Percentiles rank a stretch among this genome's conserved stretches.
Conservation (phyloP, 2,888 invertebrate genomes). For the Macrosiphum euphorbiae region DNA sequence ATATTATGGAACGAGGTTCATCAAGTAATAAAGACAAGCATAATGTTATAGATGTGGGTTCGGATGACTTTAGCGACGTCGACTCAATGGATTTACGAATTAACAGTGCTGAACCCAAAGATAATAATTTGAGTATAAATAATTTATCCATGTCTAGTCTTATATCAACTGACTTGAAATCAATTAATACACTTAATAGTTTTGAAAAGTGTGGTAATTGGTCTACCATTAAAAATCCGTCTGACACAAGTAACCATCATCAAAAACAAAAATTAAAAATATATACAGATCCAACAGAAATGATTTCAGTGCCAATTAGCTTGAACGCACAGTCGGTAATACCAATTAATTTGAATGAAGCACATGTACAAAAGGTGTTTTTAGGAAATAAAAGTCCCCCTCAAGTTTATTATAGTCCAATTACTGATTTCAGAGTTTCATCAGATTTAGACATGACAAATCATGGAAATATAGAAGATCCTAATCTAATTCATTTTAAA, state of each 20-base stretch:
- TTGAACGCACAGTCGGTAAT: constrained; percentile 13
- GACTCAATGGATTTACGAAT: constrained; percentile 55
- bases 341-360: constrained; percentile 49
- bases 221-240: constrained; percentile 40
- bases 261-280: constrained; percentile 43
- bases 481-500: constrained; percentile 32
- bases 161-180: constrained; percentile 36
- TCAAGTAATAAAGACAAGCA: neutral
- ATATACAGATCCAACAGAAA: constrained; percentile 51
- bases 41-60: constrained; percentile 21
- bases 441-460: constrained; percentile 28
- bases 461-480: constrained; percentile 23
- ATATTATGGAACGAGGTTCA: neutral
- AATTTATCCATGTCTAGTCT: constrained; percentile 38
- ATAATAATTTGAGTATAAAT: neutral
- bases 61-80: constrained; percentile 47
- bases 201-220: constrained; percentile 40
- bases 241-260: constrained; percentile 23
- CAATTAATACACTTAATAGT: constrained; percentile 16
- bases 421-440: constrained; percentile 22
- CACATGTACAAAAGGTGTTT: constrained; percentile 44
- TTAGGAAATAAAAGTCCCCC: constrained; percentile 56
- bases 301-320: constrained; percentile 33
- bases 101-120: constrained; percentile 7
- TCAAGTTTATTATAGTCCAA: constrained; percentile 43